A percentile compares a stretch with the other conserved stretches of the same genome.
These are phyloP conservation scores for Microplitis demolitor DNA, from an alignment of 1,140 invertebrate species.

Conservation along the genomic window DNA sequence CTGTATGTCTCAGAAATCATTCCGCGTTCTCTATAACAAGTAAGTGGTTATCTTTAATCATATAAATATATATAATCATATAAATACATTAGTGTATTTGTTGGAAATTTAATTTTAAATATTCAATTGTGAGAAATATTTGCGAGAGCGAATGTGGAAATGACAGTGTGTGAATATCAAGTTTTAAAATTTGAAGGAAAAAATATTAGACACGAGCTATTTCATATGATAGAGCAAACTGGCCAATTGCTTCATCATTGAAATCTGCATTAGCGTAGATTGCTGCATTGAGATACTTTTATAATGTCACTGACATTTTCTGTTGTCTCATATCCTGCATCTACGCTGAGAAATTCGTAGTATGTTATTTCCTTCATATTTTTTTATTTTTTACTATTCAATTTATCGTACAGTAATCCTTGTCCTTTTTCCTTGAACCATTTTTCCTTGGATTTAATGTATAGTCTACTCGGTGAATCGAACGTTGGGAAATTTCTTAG, in stretches of 20 bases:
- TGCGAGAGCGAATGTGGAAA: background rate
- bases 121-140: background rate
- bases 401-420: too few species aligned
- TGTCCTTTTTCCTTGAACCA: too few species aligned
- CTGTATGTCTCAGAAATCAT: conserved; percentile 86
- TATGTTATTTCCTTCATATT: too few species aligned
- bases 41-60: conserved; percentile 55
- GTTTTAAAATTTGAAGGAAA: background rate
- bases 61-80: background rate
- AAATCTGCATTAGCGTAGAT: conserved; percentile 50
- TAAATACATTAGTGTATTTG: too few species aligned
- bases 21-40: conserved; percentile 80
- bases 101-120: too few species aligned
- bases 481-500: too few species aligned
- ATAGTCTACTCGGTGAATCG: too few species aligned
- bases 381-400: too few species aligned
- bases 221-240: conserved; percentile 54
- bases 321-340: conserved; percentile 11
- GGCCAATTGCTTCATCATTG: conserved; percentile 58
- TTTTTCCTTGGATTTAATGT: too few species aligned
- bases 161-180: background rate
- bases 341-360: conserved; percentile 38
- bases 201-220: conserved; percentile 27
- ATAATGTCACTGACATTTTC: conserved; percentile 35
- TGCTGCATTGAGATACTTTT: conserved; percentile 35